A percentile compares a stretch with the other conserved stretches of the same genome.
Evolutionary conservation across 2,113 vertebrate genomes (phyloP).

Genomic region (Clinocottus analis): DNA sequence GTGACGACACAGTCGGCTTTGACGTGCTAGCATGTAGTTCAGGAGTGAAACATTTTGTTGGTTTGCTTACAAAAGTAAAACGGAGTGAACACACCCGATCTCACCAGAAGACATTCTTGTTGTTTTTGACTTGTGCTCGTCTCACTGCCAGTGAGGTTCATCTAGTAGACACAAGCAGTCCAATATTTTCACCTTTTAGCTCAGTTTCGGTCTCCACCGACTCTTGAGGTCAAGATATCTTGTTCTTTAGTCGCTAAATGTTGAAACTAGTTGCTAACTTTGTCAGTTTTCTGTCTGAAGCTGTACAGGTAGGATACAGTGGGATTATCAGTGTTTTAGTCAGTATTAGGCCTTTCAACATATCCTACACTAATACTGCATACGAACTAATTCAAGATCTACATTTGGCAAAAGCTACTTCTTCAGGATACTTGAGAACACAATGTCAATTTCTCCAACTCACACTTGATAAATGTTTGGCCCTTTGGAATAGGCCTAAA

Average conservation of each 20-base stretch:
- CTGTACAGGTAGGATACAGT: too few species aligned
- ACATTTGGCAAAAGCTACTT: not conserved
- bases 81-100: not conserved
- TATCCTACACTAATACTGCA: not conserved
- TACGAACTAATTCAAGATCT: not conserved
- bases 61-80: not conserved
- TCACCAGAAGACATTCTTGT: not conserved
- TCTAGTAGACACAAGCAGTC: not conserved
- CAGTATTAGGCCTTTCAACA: not conserved
- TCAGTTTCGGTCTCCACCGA: not conserved
- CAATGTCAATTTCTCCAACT: not conserved
- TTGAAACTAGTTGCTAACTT: not conserved
- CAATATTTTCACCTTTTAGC: not conserved
- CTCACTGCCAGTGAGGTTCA: not conserved
- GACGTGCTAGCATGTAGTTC: not conserved
- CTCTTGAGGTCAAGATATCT: not conserved
- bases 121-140: not conserved
- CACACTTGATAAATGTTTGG: conserved; percentile 9
- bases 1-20: not conserved
- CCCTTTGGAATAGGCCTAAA: conserved; percentile 11
- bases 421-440: not conserved
- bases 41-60: not conserved
- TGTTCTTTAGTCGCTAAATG: not conserved
- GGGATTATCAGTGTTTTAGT: not conserved
- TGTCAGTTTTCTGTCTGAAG: not conserved